Conservation (phyloP, 1,140 invertebrate genomes). For the Proctacanthus coquilletti region DNA sequence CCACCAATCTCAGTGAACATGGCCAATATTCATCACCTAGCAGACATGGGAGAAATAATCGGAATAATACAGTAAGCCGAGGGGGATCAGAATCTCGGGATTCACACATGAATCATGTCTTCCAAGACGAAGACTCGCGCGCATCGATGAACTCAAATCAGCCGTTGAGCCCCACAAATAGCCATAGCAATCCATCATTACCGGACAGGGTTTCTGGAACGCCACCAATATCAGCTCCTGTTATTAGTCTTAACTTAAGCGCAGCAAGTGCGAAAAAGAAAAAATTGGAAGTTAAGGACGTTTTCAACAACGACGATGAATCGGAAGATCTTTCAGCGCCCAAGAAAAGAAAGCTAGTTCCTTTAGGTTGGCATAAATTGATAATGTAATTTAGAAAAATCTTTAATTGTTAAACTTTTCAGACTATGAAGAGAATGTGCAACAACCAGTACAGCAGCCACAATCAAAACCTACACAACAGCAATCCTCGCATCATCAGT, state of each 20-base stretch:
- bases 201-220: constrained; percentile 8
- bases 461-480: neutral
- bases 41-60: constrained; percentile 13
- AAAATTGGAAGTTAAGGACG: constrained; percentile 71
- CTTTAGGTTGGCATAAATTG: constrained; percentile 39
- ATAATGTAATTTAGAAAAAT: neutral
- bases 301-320: constrained; percentile 84
- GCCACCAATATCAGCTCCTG: constrained; percentile 19
- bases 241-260: constrained; percentile 22
- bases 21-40: no score
- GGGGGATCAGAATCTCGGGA: constrained; percentile 25
- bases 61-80: constrained; percentile 11
- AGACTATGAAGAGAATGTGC: constrained; percentile 52
- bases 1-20: no score
- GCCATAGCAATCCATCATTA: constrained; percentile 6
- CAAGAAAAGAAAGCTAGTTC: constrained; percentile 73
- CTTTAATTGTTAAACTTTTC: constrained; percentile 5
- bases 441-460: constrained; percentile 13
- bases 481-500: neutral
- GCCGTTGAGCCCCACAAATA: constrained; percentile 3
- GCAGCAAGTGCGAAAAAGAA: constrained; percentile 42
- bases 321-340: constrained; percentile 46
- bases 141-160: constrained; percentile 3
- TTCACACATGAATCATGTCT: constrained; percentile 9
- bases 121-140: constrained; percentile 4